Evolutionary conservation across 1,140 invertebrate species (phyloP).

Genomic region (Onthophagus taurus): DNA sequence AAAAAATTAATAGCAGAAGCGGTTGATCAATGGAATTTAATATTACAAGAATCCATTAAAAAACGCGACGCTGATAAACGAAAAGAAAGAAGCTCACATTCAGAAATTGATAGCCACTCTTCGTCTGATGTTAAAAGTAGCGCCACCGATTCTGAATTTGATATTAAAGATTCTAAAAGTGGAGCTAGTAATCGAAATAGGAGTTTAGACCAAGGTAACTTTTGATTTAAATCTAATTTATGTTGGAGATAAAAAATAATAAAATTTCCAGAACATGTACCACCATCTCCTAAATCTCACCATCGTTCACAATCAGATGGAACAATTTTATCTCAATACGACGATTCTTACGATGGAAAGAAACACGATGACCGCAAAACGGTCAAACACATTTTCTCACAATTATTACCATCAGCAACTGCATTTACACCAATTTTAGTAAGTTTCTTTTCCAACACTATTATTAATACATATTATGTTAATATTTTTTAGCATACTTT

Average conservation of each 20-base stretch:
- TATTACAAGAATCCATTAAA: constrained; percentile 35
- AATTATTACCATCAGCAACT: constrained; percentile 48
- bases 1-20: constrained; percentile 55
- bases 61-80: constrained; percentile 31
- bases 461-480: constrained; percentile 1
- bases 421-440: constrained; percentile 38
- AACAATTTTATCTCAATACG: constrained; percentile 21
- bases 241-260: not conserved
- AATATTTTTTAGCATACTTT: constrained; percentile 45
- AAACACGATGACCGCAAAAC: constrained; percentile 48
- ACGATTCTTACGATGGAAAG: constrained; percentile 28
- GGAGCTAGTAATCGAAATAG: constrained; percentile 24
- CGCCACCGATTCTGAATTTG: constrained; percentile 8
- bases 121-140: constrained; percentile 5
- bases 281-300: constrained; percentile 36
- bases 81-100: constrained; percentile 25
- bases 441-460: not conserved
- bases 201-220: constrained; percentile 27
- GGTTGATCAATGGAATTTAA: constrained; percentile 56
- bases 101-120: constrained; percentile 24
- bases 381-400: constrained; percentile 61
- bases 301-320: constrained; percentile 40
- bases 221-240: constrained; percentile 1
- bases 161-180: constrained; percentile 6
- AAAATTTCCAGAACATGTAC: constrained; percentile 13